Evolutionary conservation across 1,140 invertebrate species (phyloP).

Genomic region (Aleiodes sp.): DNA sequence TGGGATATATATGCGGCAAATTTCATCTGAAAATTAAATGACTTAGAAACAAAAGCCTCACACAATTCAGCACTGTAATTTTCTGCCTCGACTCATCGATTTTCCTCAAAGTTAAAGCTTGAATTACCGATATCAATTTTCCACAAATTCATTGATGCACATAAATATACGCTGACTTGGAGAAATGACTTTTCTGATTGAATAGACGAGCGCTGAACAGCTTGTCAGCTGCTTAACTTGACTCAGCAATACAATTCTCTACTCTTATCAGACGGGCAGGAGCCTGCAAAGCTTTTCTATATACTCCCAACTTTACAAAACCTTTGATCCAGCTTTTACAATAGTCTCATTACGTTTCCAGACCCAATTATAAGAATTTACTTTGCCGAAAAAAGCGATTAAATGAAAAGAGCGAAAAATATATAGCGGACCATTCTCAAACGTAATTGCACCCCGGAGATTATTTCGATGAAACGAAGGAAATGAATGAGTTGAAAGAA

Average conservation of each 20-base stretch:
- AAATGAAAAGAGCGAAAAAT: background rate
- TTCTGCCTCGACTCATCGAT: no score
- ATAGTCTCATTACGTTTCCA: conserved; percentile 49
- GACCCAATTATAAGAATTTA: conserved; percentile 24
- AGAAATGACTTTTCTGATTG: conserved; percentile 18
- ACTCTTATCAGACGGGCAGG: conserved; percentile 44
- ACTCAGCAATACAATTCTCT: conserved; percentile 53
- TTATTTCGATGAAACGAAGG: background rate
- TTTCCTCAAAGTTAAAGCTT: no score
- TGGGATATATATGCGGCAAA: background rate
- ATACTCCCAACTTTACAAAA: conserved; percentile 44
- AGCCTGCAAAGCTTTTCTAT: no score
- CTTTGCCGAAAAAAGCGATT: background rate
- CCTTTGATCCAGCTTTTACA: conserved; percentile 38
- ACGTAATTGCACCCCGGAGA: conserved; percentile 10
- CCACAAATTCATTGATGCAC: no score
- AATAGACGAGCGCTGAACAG: background rate
- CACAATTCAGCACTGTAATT: no score
- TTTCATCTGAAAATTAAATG: no score
- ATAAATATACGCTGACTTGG: conserved; percentile 46
- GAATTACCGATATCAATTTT: no score
- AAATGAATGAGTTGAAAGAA: conserved; percentile 1
- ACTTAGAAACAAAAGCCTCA: no score
- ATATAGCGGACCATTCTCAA: background rate
- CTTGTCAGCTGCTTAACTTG: conserved; percentile 45